These are phyloP conservation scores for Meandrina meandrites DNA, from an alignment of 92 coral and sea anemone genomes.

Conservation along the genomic window DNA sequence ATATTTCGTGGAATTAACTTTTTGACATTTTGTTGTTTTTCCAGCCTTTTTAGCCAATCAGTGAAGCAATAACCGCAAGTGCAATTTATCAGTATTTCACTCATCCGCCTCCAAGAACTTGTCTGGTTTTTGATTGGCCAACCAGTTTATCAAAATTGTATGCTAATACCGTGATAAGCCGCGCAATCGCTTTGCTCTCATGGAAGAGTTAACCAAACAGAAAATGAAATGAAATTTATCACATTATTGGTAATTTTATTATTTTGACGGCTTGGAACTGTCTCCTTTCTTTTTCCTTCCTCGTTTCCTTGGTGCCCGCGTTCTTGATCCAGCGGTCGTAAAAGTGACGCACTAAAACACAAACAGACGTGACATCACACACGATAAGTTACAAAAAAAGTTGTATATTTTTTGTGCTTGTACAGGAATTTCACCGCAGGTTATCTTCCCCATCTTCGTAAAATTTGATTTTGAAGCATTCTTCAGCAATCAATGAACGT, in stretches of 20 bases:
- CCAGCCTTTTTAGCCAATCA: not conserved
- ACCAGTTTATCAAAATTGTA: not conserved
- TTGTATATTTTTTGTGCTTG: not conserved
- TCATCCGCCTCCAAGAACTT: not conserved
- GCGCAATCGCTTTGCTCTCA: not conserved
- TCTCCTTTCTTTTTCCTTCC: slow-evolving; percentile 58
- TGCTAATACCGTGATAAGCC: not conserved
- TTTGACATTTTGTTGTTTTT: not conserved
- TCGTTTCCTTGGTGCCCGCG: slow-evolving; percentile 44
- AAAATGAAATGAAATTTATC: not conserved
- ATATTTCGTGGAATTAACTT: not conserved
- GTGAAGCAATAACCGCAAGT: not conserved
- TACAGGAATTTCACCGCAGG: not conserved
- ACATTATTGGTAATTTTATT: not conserved
- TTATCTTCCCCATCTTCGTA: not conserved
- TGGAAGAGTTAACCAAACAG: not conserved
- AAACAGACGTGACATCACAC: not conserved
- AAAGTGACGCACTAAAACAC: slow-evolving; percentile 75
- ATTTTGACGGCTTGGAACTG: not conserved
- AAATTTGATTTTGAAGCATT: not conserved
- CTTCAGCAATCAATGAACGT: too few relatives aligned
- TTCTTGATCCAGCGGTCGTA: slow-evolving; percentile 72
- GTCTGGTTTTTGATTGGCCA: not conserved
- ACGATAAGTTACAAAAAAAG: not conserved
- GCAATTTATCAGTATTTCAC: not conserved